These are phyloP conservation scores for Oikopleura vanhoeffeni DNA, from an alignment of 23 tunicate species.

Conservation along the genomic window DNA sequence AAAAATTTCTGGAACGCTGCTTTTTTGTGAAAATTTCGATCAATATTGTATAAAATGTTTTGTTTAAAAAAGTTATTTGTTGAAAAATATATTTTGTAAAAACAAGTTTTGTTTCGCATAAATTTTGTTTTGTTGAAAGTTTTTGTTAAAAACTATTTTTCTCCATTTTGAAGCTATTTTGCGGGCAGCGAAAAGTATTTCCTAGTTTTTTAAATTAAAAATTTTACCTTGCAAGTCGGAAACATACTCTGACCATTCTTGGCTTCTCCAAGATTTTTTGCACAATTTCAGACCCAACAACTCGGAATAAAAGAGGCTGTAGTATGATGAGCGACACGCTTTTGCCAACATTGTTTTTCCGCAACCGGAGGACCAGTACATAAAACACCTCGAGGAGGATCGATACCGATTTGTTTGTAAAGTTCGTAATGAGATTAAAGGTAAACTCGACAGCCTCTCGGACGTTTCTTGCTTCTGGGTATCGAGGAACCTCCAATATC, in stretches of 20 bases:
- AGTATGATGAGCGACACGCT: constrained; percentile 97
- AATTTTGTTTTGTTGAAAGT: no score
- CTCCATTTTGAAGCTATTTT: no score
- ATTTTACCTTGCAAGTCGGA: constrained; percentile 72
- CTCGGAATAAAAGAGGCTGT: constrained; percentile 97
- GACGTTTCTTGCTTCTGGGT: constrained; percentile 97
- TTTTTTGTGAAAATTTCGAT: no score
- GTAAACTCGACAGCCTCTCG: constrained; percentile 97
- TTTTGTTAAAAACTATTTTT: no score
- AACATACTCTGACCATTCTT: constrained; percentile 91
- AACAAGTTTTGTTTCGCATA: no score
- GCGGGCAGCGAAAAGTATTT: no score
- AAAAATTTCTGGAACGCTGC: no score
- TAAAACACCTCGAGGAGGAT: constrained; percentile 92
- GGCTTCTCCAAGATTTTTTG: constrained; percentile 98
- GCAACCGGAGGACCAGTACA: constrained; percentile 98
- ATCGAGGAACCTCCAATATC: constrained; percentile 99
- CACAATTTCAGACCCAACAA: constrained; percentile 92
- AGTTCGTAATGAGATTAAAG: constrained; percentile 82
- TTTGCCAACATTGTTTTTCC: constrained; percentile 84
- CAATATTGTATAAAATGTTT: no score
- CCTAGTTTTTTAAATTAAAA: no score
- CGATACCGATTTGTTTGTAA: constrained; percentile 98
- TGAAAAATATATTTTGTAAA: no score
- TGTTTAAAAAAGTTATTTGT: no score